A percentile compares a stretch with the other conserved stretches of the same genome.
Evolutionary conservation across 1,140 invertebrate species (phyloP).

Genomic region (Bactericera cockerelli): DNA sequence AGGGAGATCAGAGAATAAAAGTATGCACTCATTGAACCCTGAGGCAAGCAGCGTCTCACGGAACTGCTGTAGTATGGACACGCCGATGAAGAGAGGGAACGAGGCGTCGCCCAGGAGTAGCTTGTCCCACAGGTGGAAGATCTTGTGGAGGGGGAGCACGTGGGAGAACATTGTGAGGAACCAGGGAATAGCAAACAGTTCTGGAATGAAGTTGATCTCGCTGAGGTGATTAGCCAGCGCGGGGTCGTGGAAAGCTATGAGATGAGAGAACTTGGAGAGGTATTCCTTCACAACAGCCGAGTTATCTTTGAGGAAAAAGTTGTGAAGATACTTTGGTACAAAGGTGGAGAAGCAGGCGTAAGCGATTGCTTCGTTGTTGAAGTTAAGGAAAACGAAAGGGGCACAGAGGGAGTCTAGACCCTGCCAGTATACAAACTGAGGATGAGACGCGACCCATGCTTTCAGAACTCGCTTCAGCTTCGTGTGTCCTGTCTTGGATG

Average conservation of each 20-base stretch:
- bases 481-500: constrained; percentile 75
- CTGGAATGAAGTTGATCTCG: constrained; percentile 88
- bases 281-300: constrained; percentile 95
- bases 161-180: constrained; percentile 99
- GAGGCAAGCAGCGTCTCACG: constrained; percentile 66
- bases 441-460: constrained; percentile 89
- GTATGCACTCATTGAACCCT: constrained; percentile 94
- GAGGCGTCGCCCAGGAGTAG: constrained; percentile 82
- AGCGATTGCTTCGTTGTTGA: constrained; percentile 91
- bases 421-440: constrained; percentile 98
- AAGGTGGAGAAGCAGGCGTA: constrained; percentile 88
- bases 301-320: constrained; percentile 98
- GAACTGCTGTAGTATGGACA: constrained; percentile 82
- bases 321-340: constrained; percentile 90
- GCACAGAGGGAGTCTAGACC: constrained; percentile 94
- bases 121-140: constrained; percentile 96
- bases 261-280: constrained; percentile 87
- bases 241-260: constrained; percentile 92
- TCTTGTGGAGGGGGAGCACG: constrained; percentile 96
- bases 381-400: constrained; percentile 92
- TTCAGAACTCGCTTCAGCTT: constrained; percentile 90
- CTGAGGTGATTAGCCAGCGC: constrained; percentile 79
- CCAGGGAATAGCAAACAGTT: constrained; percentile 99
- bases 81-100: constrained; percentile 87
- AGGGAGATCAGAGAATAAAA: constrained; percentile 93